Conservation (phyloP, 1,140 invertebrate genomes). For the Procambarus clarkii region DNA sequence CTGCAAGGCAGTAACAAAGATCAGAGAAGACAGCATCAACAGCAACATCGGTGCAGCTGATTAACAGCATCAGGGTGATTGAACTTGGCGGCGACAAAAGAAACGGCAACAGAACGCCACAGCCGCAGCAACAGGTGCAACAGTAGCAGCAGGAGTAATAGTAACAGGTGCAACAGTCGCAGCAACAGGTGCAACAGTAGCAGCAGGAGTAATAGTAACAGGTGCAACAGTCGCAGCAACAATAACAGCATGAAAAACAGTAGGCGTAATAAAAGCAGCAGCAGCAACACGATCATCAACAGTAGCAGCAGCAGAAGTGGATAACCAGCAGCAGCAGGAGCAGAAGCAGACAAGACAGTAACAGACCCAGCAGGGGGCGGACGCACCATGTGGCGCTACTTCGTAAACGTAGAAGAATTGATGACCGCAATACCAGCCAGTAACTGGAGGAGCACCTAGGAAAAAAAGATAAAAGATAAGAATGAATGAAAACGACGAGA, state of each 20-base stretch:
- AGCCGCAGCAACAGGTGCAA: too few species aligned
- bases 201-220: neutral
- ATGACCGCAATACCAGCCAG: neutral
- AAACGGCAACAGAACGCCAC: too few species aligned
- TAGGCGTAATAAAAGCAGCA: neutral
- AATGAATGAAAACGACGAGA: conserved; percentile 10
- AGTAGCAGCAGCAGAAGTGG: neutral
- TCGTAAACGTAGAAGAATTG: conserved; percentile 9
- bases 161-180: too few species aligned
- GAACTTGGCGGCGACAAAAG: too few species aligned
- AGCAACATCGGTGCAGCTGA: too few species aligned
- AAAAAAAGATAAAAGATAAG: conserved; percentile 11
- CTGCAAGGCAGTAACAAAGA: too few species aligned
- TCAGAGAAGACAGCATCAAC: too few species aligned
- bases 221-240: neutral
- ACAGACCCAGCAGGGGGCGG: neutral
- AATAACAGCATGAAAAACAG: neutral
- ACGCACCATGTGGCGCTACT: neutral
- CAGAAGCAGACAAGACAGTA: neutral
- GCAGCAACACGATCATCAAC: neutral
- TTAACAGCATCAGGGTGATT: too few species aligned
- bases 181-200: neutral
- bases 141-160: too few species aligned
- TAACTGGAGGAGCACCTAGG: neutral
- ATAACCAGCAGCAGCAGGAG: neutral